These are phyloP conservation scores for Cephus cinctus DNA, from an alignment of 1,140 invertebrate genomes.

Conservation along the genomic window DNA sequence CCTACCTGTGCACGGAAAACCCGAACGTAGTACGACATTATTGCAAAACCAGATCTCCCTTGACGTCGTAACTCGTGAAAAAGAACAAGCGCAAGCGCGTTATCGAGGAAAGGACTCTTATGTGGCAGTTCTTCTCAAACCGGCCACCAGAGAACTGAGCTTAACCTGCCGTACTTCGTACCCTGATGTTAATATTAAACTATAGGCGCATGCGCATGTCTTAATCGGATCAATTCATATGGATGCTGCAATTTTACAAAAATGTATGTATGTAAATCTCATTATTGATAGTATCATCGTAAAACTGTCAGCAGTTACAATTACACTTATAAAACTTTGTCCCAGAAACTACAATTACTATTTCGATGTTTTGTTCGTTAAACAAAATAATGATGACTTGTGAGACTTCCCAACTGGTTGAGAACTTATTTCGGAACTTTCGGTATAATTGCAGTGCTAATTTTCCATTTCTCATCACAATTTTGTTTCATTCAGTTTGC, in stretches of 20 bases:
- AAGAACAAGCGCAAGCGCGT: conserved; percentile 27
- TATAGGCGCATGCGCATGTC: neutral
- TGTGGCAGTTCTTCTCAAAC: conserved; percentile 56
- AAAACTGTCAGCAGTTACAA: no score
- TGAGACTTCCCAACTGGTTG: no score
- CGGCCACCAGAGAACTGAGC: conserved; percentile 54
- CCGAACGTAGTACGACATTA: conserved; percentile 72
- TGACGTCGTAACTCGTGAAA: conserved; percentile 20
- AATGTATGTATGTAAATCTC: no score
- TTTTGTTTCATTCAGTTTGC: no score
- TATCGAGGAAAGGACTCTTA: conserved; percentile 14
- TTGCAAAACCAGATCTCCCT: conserved; percentile 35
- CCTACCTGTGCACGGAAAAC: conserved; percentile 74
- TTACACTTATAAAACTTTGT: no score
- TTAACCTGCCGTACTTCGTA: neutral
- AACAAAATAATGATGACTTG: no score
- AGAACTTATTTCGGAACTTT: no score
- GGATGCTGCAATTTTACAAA: neutral
- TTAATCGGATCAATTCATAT: neutral
- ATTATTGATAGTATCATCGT: no score
- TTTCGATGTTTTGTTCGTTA: no score
- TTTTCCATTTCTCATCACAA: no score
- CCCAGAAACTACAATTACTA: no score
- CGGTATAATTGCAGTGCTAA: no score
- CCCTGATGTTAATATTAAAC: neutral